These are phyloP conservation scores for Coelogynopora nodosa DNA, from an alignment of 2,888 invertebrate species.

Conservation along the genomic window DNA sequence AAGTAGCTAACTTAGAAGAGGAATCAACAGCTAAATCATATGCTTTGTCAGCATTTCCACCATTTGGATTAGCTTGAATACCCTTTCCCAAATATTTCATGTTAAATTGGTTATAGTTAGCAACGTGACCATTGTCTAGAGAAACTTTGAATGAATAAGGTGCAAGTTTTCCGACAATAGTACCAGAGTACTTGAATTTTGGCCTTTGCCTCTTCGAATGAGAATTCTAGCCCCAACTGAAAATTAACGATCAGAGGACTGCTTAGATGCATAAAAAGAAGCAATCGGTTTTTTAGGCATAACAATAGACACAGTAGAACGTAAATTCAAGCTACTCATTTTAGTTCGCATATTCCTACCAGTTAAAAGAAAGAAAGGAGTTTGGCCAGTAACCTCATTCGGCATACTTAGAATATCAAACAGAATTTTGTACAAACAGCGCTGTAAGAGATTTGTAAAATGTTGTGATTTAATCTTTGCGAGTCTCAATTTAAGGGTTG, in stretches of 20 bases:
- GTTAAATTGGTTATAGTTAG: constrained; percentile 35
- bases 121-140: neutral
- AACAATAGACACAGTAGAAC: constrained; percentile 4
- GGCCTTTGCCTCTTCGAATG: constrained; percentile 9
- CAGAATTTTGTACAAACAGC: neutral
- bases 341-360: constrained; percentile 29
- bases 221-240: neutral
- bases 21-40: constrained; percentile 15
- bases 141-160: constrained; percentile 10
- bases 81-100: constrained; percentile 29
- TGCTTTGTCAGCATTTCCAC: constrained; percentile 10
- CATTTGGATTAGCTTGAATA: constrained; percentile 14
- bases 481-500: neutral
- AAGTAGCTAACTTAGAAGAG: neutral
- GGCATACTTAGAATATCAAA: constrained; percentile 4
- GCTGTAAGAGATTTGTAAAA: neutral
- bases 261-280: constrained; percentile 18
- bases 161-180: constrained; percentile 17
- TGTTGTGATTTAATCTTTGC: neutral
- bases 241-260: neutral
- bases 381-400: constrained; percentile 13
- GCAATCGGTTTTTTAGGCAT: constrained; percentile 25
- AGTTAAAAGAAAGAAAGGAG: constrained; percentile 33
- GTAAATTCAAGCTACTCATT: constrained; percentile 17
- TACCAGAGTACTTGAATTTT: constrained; percentile 26